A percentile compares a stretch with the other conserved stretches of the same genome.
These are phyloP conservation scores for Microplitis deprimator DNA, from an alignment of 2,888 invertebrate genomes.

Conservation along the genomic window DNA sequence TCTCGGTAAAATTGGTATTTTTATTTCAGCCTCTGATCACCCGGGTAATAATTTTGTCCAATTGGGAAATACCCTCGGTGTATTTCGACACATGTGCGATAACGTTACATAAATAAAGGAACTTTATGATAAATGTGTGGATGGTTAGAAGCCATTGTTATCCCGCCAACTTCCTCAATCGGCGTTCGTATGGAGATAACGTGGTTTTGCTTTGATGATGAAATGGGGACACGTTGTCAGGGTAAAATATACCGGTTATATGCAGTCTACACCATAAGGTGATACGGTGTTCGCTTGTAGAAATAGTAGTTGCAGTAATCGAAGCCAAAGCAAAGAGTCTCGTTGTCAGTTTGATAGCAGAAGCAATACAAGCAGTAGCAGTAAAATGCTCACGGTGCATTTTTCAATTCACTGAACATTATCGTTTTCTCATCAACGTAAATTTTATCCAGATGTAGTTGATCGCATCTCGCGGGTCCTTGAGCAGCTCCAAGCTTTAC, in stretches of 20 bases:
- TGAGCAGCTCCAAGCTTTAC: neutral
- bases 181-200: constrained; percentile 28
- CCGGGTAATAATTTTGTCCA: neutral
- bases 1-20: no score
- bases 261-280: constrained; percentile 10
- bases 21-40: no score
- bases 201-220: constrained; percentile 27
- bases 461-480: constrained; percentile 3
- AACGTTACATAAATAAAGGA: constrained; percentile 48
- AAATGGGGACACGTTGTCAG: constrained; percentile 27
- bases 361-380: neutral
- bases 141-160: constrained; percentile 31
- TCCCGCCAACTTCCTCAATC: constrained; percentile 36
- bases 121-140: neutral
- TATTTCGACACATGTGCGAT: constrained; percentile 10
- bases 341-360: neutral
- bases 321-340: constrained; percentile 39
- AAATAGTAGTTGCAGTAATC: neutral
- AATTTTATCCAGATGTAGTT: constrained; percentile 4
- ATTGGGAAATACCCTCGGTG: neutral
- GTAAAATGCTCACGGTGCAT: neutral
- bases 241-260: neutral
- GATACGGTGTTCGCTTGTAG: neutral
- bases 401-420: neutral
- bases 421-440: neutral